Base-by-base conservation (phyloP, 1,140 invertebrate species). In the Zaprionus nigranus region DNA sequence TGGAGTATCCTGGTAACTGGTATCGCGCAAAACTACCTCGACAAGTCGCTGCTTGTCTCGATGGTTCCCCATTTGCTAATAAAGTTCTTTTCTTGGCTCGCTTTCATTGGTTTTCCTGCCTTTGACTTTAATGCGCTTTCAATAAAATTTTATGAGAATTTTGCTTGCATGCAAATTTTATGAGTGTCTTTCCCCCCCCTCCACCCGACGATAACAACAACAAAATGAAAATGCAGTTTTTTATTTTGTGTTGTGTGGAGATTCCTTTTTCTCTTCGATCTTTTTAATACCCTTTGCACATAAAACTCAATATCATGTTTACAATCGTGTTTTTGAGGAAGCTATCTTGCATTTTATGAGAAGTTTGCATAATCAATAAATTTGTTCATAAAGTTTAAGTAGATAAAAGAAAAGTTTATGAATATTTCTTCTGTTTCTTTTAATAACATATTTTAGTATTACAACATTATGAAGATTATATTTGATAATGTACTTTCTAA, bases 101-200 rank as follows among this genome's bases (percentile, higher is more conserved):
- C 49, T 81, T 74, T 58, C 15, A 38, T 66, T 58, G 70, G 66
- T 75, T 86, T 81, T 78, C 82, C 79, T 87, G 82, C 79, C 72
- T 85, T 79, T 85, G 82, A 87, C 82, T 87, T 87, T 87, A 86
- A 87, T 86, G 83, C 76, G 76, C 76, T 79, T 87, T 82, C 83
- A 86, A 86, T 86, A 86, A 86, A 86, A 86, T 77, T 86, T 87
- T 82, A 86, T 86, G 75, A 36, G 82, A 85, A 40, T 82, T 85
- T 86, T 86, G 82, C 82, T 78, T 85, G 82, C 75, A 85, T 85
- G 82, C 82, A 85, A 85, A 86, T 85, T 85, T 85, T 85, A 85
- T 82, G 66, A 68, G 20, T 53, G 24, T 51, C 7, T 61, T 26
- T 22, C 38, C 24, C n/a, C 9, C 3, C n/a, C 9, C 3, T 6